These are phyloP conservation scores for Mastomys coucha DNA, from an alignment of 2,113 vertebrate species.

Conservation along the genomic window DNA sequence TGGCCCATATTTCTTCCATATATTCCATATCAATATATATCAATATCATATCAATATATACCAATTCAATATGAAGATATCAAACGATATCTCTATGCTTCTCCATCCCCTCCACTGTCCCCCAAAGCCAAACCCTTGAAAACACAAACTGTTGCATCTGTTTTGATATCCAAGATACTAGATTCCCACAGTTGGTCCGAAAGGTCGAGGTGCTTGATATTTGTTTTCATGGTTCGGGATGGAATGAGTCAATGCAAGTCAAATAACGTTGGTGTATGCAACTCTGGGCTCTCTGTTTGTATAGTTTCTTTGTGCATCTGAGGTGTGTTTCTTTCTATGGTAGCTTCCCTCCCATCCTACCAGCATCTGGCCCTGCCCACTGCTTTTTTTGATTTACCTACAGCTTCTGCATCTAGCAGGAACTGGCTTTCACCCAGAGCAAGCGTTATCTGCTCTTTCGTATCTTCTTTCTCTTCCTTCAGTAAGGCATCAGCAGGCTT, in stretches of 20 bases:
- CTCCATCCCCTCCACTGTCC: background rate
- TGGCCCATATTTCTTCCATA: background rate
- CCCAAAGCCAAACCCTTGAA: background rate
- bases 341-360: background rate
- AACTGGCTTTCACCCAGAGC: constrained; percentile 30
- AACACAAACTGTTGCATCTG: background rate
- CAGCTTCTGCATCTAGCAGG: background rate
- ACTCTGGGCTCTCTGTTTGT: background rate
- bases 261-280: background rate
- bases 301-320: background rate
- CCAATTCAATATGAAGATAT: background rate
- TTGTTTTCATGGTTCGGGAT: background rate
- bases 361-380: background rate
- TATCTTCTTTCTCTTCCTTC: constrained; percentile 49
- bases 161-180: background rate
- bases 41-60: background rate
- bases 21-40: background rate
- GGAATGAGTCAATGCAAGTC: background rate
- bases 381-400: constrained; percentile 44
- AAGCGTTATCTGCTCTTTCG: constrained; percentile 3
- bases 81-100: background rate
- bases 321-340: background rate
- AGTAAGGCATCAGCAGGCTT: constrained; percentile 15
- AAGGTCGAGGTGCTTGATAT: background rate
- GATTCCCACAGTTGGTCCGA: background rate